phyloP scores from a whole-genome alignment of 2,888 invertebrate species.

The Macrosiphum euphorbiae region DNA sequence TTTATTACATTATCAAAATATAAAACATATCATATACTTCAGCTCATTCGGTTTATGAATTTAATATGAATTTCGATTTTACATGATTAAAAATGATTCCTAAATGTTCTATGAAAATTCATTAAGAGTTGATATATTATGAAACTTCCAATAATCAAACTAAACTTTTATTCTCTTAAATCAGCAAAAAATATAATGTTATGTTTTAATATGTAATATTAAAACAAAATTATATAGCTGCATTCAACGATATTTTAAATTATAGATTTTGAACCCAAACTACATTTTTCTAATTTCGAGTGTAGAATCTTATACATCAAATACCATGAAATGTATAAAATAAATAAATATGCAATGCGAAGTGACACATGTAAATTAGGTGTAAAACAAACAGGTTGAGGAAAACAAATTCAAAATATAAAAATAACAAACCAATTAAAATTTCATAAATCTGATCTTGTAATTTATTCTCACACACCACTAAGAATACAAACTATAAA shows the following conservation, averaged over 20 bases:
- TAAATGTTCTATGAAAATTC: not conserved
- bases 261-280: not conserved
- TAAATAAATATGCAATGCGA: conserved; percentile 32
- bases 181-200: not conserved
- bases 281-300: not conserved
- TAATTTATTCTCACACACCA: conserved; percentile 61
- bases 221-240: not conserved
- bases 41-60: not conserved
- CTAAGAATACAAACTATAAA: conserved; percentile 54
- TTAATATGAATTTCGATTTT: too few species aligned
- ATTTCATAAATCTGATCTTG: conserved; percentile 50
- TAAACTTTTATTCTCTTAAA: not conserved
- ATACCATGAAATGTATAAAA: not conserved
- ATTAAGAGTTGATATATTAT: not conserved
- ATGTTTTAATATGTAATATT: not conserved
- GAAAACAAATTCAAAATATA: conserved; percentile 58
- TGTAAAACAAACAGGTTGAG: conserved; percentile 42
- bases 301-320: not conserved
- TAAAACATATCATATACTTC: not conserved
- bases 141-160: not conserved
- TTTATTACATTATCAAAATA: not conserved
- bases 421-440: conserved; percentile 53
- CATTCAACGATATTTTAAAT: not conserved
- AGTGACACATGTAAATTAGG: conserved; percentile 24
- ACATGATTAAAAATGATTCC: too few species aligned